These are phyloP conservation scores for Drosophila bunnanda DNA, from an alignment of 2,888 invertebrate genomes.

Conservation along the genomic window DNA sequence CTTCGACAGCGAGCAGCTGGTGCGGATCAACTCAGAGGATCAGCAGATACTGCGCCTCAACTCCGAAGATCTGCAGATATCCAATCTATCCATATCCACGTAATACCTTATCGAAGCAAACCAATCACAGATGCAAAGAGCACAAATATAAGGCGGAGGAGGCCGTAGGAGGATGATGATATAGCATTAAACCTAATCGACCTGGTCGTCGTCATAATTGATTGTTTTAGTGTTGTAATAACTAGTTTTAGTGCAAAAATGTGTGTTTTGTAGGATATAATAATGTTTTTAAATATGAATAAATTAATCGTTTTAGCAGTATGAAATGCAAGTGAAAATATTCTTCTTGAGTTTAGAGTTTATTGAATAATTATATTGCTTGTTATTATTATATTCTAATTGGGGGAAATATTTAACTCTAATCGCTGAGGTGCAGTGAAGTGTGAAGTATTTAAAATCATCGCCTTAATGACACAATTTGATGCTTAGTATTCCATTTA, in stretches of 20 bases:
- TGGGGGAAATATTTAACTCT: background rate
- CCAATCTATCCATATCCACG: slow-evolving; percentile 85
- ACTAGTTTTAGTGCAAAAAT: slow-evolving; percentile 53
- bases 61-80: slow-evolving; percentile 85
- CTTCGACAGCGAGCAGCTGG: slow-evolving; percentile 85
- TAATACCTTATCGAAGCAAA: slow-evolving; percentile 55
- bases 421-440: background rate
- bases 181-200: slow-evolving; percentile 40
- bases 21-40: slow-evolving; percentile 86
- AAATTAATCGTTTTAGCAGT: slow-evolving; percentile 66
- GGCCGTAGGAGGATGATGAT: slow-evolving; percentile 17
- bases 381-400: background rate
- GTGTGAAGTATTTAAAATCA: background rate
- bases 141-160: background rate
- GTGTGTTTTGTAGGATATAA: slow-evolving; percentile 65
- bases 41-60: slow-evolving; percentile 85
- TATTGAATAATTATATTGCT: background rate
- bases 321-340: background rate
- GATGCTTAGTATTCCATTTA: background rate
- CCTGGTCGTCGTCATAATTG: slow-evolving; percentile 43
- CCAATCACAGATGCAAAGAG: background rate
- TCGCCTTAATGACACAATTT: background rate
- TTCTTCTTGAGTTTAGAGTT: background rate
- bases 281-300: slow-evolving; percentile 64
- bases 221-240: slow-evolving; percentile 46